Percentiles rank a stretch among this genome's conserved stretches.
Evolutionary conservation across 2,113 vertebrate species (phyloP).

Genomic region (Rhipidura dahli): DNA sequence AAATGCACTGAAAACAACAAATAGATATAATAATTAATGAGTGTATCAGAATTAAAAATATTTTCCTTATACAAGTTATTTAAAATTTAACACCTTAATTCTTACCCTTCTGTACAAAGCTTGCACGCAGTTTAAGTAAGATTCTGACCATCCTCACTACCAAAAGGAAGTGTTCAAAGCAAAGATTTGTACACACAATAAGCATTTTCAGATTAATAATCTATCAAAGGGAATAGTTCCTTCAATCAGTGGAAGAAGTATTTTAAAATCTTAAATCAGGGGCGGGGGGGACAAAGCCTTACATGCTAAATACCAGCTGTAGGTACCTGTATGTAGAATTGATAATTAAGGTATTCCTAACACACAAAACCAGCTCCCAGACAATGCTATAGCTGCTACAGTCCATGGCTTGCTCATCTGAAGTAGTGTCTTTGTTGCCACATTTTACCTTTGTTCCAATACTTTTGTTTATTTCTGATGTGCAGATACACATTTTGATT

Average conservation of each 20-base stretch:
- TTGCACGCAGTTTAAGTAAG: constrained; percentile 69
- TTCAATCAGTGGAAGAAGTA: constrained; percentile 75
- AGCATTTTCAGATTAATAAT: constrained; percentile 73
- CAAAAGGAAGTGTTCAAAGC: constrained; percentile 66
- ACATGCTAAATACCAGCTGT: constrained; percentile 80
- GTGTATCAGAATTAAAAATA: constrained; percentile 74
- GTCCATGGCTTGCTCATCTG: constrained; percentile 79
- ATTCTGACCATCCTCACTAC: constrained; percentile 70
- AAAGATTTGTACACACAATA: constrained; percentile 74
- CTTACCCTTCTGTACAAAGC: constrained; percentile 78
- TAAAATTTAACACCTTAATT: constrained; percentile 77
- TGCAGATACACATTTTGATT: constrained; percentile 79
- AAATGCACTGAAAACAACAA: constrained; percentile 47
- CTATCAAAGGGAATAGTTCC: constrained; percentile 76
- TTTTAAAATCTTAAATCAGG: constrained; percentile 71
- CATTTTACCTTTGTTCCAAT: constrained; percentile 76
- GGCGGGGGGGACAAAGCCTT: constrained; percentile 72
- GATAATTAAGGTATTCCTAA: constrained; percentile 73
- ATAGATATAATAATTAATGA: constrained; percentile 77
- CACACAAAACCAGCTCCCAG: constrained; percentile 73
- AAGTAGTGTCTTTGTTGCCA: constrained; percentile 81
- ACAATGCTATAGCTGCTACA: constrained; percentile 73
- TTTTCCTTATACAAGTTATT: constrained; percentile 76
- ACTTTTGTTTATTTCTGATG: constrained; percentile 75
- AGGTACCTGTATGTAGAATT: constrained; percentile 79